phyloP scores from a whole-genome alignment of 2,797 vertebrate species.

The Coregonus ussuriensis region DNA sequence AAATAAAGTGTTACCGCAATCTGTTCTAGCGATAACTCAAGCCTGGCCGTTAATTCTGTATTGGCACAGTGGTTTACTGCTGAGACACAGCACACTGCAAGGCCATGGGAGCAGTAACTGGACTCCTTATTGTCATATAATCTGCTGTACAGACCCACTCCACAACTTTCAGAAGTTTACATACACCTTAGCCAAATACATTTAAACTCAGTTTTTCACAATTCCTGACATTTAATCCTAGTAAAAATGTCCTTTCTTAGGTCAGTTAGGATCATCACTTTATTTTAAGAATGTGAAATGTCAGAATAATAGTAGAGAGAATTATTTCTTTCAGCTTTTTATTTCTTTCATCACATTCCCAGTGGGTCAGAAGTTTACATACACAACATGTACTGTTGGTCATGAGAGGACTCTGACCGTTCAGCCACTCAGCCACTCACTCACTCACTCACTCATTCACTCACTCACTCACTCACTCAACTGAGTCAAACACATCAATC shows the following conservation, averaged over 20 bases:
- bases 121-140: constrained; percentile 34
- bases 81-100: constrained; percentile 25
- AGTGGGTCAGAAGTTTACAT: too few relatives aligned
- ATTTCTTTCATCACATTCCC: too few relatives aligned
- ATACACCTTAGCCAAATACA: too few relatives aligned
- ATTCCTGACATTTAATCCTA: too few relatives aligned
- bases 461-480: constrained; percentile 20
- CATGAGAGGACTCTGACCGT: constrained; percentile 27
- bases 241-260: too few relatives aligned
- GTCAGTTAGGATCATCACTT: too few relatives aligned
- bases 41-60: constrained; percentile 12
- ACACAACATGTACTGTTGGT: constrained; percentile 32
- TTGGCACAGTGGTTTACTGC: constrained; percentile 28
- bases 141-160: constrained; percentile 33
- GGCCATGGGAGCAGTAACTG: constrained; percentile 33
- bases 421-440: constrained; percentile 9
- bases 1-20: neutral
- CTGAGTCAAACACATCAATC: constrained; percentile 46
- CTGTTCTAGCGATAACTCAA: constrained; percentile 15
- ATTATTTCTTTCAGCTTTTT: too few relatives aligned
- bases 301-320: too few relatives aligned
- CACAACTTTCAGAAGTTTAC: neutral
- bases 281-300: too few relatives aligned
- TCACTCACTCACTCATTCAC: too few relatives aligned
- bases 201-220: too few relatives aligned